phyloP scores from a whole-genome alignment of 2,113 vertebrate species.

The Leucoraja erinaceus region DNA sequence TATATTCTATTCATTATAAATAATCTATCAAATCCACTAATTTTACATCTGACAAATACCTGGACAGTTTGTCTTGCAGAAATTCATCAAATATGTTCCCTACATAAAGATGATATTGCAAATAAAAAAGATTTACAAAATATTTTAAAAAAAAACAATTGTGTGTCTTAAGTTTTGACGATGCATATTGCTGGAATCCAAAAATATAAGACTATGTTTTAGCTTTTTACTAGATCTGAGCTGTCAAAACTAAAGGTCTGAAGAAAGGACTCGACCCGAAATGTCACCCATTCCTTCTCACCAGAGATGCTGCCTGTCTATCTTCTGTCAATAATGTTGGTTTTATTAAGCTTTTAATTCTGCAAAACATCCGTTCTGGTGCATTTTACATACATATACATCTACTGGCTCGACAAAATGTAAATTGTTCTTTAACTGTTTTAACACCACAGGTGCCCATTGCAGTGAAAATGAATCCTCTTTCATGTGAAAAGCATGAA shows the following conservation, averaged over 20 bases:
- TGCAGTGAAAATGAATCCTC: conserved; percentile 26
- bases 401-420: conserved; percentile 17
- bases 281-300: no score
- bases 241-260: not conserved
- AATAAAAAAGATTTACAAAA: not conserved
- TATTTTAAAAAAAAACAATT: not conserved
- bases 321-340: not conserved
- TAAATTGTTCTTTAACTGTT: conserved; percentile 28
- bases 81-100: not conserved
- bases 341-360: conserved; percentile 26
- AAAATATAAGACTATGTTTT: not conserved
- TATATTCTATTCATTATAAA: conserved; percentile 21
- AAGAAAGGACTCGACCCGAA: no score
- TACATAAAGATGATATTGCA: conserved; percentile 19
- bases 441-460: not conserved
- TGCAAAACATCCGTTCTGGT: conserved; percentile 32
- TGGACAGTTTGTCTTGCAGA: not conserved
- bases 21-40: not conserved
- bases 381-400: conserved; percentile 7
- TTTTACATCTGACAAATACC: not conserved
- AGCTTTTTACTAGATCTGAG: not conserved
- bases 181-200: not conserved
- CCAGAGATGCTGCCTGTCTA: no score
- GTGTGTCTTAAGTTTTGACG: not conserved
- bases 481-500: not conserved